Evolutionary conservation across 2,797 vertebrate genomes (phyloP).

Genomic region (Lepidocolaptes lacrymiger): DNA sequence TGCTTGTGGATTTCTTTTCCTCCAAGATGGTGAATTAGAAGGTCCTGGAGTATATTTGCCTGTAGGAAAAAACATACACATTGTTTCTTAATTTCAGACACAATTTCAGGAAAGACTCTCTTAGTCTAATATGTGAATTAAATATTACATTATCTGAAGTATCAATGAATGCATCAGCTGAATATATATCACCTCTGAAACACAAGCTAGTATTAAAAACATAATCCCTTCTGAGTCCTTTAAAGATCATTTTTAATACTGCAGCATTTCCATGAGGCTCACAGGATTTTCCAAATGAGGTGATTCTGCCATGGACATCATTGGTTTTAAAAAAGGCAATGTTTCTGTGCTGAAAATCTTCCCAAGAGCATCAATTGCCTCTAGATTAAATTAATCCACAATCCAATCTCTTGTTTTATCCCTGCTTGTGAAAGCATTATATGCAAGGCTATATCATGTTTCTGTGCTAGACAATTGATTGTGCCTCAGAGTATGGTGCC

Average conservation of each 20-base stretch:
- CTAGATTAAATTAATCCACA: background rate
- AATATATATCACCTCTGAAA: background rate
- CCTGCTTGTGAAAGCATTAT: background rate
- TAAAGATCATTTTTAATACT: background rate
- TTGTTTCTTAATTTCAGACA: background rate
- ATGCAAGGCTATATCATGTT: background rate
- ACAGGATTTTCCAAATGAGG: background rate
- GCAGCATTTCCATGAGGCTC: background rate
- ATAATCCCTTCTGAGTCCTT: background rate
- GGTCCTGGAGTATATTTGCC: conserved; percentile 63
- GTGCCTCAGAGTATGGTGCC: background rate
- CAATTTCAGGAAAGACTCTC: background rate
- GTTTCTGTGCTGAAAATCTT: background rate
- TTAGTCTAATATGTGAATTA: background rate
- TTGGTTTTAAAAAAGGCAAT: background rate
- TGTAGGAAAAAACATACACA: background rate
- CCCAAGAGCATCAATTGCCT: background rate
- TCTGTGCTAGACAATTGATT: background rate
- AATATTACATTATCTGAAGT: background rate
- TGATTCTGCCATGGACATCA: background rate
- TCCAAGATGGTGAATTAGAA: conserved; percentile 59
- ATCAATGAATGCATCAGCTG: background rate
- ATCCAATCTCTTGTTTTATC: background rate
- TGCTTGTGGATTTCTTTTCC: conserved; percentile 69
- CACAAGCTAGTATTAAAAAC: background rate